Conservation (phyloP, 1,140 invertebrate species). For the Armadillidium nasatum region DNA sequence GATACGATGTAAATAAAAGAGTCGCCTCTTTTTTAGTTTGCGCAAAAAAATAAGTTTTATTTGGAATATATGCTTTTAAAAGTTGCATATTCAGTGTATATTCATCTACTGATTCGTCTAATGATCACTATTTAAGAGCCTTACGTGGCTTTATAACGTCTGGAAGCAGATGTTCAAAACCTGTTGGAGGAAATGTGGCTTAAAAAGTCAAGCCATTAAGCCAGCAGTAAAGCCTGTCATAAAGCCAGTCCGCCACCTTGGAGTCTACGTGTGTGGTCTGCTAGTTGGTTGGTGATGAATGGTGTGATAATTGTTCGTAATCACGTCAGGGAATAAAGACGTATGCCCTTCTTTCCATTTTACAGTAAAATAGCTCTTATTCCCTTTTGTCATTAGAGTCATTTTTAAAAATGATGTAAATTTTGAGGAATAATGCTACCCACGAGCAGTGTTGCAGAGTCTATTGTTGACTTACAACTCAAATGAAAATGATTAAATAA, state of each 20-base stretch:
- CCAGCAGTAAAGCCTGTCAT: not conserved
- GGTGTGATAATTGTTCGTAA: conserved; percentile 23
- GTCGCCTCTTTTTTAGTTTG: no score
- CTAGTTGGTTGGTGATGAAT: conserved; percentile 21
- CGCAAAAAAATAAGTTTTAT: no score
- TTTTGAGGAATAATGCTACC: not conserved
- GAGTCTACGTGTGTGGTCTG: conserved; percentile 18
- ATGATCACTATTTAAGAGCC: no score
- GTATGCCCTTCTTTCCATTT: not conserved
- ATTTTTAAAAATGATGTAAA: not conserved
- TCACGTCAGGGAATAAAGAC: not conserved
- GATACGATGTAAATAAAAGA: no score
- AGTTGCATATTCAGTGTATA: no score
- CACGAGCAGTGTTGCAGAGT: not conserved
- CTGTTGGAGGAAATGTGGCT: not conserved
- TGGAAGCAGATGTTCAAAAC: conserved; percentile 3
- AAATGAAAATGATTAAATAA: not conserved
- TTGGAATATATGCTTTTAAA: no score
- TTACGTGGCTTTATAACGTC: not conserved
- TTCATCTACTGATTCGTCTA: no score
- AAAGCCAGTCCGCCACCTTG: not conserved
- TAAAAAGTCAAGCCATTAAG: not conserved
- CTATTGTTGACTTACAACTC: conserved; percentile 11
- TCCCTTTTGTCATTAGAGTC: not conserved
- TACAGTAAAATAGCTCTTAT: not conserved